Conservation (phyloP, 2,113 vertebrate species). For the Apteryx mantelli region DNA sequence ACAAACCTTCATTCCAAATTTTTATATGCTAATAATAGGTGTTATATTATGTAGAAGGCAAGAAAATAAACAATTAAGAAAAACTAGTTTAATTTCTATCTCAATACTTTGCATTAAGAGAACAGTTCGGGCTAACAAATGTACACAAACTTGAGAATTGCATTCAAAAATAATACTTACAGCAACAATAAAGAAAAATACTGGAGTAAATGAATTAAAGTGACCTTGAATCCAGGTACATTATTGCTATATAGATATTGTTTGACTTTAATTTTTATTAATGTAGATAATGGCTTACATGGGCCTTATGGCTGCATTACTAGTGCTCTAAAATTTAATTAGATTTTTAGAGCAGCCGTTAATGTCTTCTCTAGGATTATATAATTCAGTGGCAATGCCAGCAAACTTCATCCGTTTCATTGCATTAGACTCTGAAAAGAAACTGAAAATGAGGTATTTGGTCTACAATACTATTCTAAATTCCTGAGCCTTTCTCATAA, state of each 20-base stretch:
- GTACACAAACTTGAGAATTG: not conserved
- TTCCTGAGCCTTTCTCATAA: not conserved
- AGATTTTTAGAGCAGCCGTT: slow-evolving; percentile 79
- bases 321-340: slow-evolving; percentile 82
- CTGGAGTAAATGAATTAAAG: slow-evolving; percentile 53
- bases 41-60: not conserved
- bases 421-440: slow-evolving; percentile 45
- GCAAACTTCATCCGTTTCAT: slow-evolving; percentile 59
- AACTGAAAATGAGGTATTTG: slow-evolving; percentile 18
- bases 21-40: not conserved
- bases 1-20: not conserved
- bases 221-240: slow-evolving; percentile 74
- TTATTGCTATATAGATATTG: slow-evolving; percentile 63
- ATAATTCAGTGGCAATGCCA: slow-evolving; percentile 64
- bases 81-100: not conserved
- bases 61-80: slow-evolving; percentile 33
- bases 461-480: not conserved
- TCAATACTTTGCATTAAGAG: not conserved
- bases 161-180: slow-evolving; percentile 63
- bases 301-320: slow-evolving; percentile 78
- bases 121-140: not conserved
- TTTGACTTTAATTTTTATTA: slow-evolving; percentile 82
- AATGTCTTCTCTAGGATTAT: slow-evolving; percentile 82
- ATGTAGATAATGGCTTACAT: slow-evolving; percentile 79
- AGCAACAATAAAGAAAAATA: slow-evolving; percentile 28